Evolutionary conservation across 2,888 invertebrate genomes (phyloP).

Genomic region (Tetragnatha montana): DNA sequence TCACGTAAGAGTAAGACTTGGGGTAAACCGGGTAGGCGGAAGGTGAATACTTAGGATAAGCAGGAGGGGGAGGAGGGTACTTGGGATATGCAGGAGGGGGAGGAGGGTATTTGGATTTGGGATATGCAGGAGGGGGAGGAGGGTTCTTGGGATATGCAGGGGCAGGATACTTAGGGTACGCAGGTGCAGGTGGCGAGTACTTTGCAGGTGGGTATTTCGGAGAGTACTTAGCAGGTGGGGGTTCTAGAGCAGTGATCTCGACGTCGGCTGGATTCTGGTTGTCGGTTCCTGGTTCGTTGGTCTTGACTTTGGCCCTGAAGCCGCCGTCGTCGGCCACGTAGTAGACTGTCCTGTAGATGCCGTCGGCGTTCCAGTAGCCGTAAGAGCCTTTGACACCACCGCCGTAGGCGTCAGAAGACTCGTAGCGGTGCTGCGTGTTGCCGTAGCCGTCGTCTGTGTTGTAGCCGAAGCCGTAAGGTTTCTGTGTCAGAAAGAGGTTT

Average conservation of each 20-base stretch:
- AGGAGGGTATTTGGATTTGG: conserved; percentile 34
- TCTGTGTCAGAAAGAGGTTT: conserved; percentile 23
- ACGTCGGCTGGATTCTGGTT: conserved; percentile 70
- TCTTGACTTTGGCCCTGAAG: conserved; percentile 71
- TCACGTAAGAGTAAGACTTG: conserved; percentile 21
- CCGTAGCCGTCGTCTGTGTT: conserved; percentile 65
- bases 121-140: conserved; percentile 15
- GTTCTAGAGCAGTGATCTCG: conserved; percentile 47
- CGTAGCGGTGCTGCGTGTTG: conserved; percentile 53
- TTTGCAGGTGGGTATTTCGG: conserved; percentile 44
- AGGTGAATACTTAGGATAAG: conserved; percentile 16
- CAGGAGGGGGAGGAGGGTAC: conserved; percentile 18
- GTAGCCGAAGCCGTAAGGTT: conserved; percentile 63
- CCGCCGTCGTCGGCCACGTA: conserved; percentile 70
- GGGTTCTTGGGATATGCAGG: conserved; percentile 24
- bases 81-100: conserved; percentile 37
- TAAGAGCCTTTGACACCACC: conserved; percentile 68
- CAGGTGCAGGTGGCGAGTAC: conserved; percentile 25
- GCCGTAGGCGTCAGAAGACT: conserved; percentile 45
- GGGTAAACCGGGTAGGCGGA: not conserved
- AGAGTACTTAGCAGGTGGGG: conserved; percentile 34
- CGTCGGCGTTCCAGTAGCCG: conserved; percentile 66
- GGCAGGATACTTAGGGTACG: conserved; percentile 25
- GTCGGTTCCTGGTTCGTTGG: conserved; percentile 71
- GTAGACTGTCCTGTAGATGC: conserved; percentile 62